Conservation (phyloP, 1,140 invertebrate genomes). For the Neoseiulus cucumeris region DNA sequence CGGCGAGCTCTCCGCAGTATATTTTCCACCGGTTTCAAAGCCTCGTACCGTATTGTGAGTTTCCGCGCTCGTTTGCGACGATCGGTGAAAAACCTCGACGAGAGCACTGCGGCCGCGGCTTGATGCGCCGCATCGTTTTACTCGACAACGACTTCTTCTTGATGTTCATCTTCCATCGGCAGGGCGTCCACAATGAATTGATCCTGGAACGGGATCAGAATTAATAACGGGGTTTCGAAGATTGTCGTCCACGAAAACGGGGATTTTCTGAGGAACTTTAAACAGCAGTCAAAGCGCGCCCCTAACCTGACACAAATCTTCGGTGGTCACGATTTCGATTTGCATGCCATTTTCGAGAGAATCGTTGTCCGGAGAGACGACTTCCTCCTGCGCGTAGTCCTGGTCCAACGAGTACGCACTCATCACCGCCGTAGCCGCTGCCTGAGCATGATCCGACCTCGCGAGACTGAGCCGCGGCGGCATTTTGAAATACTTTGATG, state of each 20-base stretch:
- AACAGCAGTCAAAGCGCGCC: no score
- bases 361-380: not conserved
- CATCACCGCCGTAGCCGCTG: not conserved
- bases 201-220: no score
- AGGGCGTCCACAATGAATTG: no score
- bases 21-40: not conserved
- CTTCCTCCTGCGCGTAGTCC: not conserved
- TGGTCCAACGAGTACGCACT: not conserved
- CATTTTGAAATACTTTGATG: not conserved
- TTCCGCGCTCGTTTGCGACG: not conserved
- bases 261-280: no score
- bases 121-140: not conserved
- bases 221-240: no score
- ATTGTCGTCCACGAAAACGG: no score
- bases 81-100: not conserved
- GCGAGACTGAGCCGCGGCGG: not conserved
- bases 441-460: not conserved
- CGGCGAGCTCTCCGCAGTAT: not conserved
- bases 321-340: not conserved
- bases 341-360: not conserved
- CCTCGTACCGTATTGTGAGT: not conserved
- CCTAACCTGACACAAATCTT: not conserved
- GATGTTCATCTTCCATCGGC: no score
- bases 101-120: not conserved
- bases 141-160: not conserved